Percentiles rank a stretch among this genome's conserved stretches.
Conservation (phyloP, 2,113 vertebrate genomes). For the Heterotis niloticus region DNA sequence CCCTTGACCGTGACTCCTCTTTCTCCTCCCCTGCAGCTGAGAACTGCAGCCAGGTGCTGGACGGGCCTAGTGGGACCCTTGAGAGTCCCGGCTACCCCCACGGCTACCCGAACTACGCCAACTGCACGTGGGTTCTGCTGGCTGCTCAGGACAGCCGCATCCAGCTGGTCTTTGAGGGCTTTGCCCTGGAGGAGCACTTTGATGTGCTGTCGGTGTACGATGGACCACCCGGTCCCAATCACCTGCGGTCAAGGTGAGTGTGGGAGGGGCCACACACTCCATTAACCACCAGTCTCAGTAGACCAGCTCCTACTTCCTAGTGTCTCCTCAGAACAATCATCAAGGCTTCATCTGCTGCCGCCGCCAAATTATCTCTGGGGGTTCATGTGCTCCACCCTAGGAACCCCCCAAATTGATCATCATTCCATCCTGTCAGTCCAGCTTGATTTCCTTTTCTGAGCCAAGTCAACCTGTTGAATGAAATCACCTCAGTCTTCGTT, state of each 20-base stretch:
- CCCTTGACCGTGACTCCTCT: too few relatives aligned
- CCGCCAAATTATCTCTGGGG: too few relatives aligned
- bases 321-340: too few relatives aligned
- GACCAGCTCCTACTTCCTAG: not conserved
- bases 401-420: too few relatives aligned
- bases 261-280: not conserved
- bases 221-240: constrained; percentile 88
- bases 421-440: too few relatives aligned
- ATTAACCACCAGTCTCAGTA: not conserved
- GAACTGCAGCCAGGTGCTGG: constrained; percentile 7
- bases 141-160: constrained; percentile 92
- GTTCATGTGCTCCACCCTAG: too few relatives aligned
- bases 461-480: too few relatives aligned
- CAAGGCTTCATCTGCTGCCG: too few relatives aligned
- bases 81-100: constrained; percentile 98
- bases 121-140: constrained; percentile 98
- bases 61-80: constrained; percentile 81
- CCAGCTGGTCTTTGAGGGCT: constrained; percentile 97
- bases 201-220: constrained; percentile 98
- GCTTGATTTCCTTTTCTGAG: too few relatives aligned
- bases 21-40: not conserved
- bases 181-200: constrained; percentile 97
- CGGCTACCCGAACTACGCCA: constrained; percentile 98
- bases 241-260: constrained; percentile 91
- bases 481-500: too few relatives aligned